Percentiles rank a stretch among this genome's conserved stretches.
Conservation (phyloP, 1,140 invertebrate genomes). For the Leucophenga varia region DNA sequence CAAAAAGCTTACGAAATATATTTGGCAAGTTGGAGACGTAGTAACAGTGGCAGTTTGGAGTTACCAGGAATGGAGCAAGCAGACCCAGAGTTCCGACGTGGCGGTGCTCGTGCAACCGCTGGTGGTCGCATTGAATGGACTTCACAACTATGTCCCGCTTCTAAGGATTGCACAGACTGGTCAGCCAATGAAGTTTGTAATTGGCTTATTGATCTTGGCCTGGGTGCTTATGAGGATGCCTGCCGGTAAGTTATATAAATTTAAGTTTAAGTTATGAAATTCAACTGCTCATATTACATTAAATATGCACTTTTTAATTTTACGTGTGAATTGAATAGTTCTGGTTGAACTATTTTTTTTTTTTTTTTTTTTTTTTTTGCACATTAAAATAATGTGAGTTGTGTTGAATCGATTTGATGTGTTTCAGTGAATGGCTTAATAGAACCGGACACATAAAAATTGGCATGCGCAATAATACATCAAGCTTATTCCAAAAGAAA, state of each 20-base stretch:
- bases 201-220: constrained; percentile 86
- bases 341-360: too few relatives aligned
- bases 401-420: too few relatives aligned
- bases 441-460: too few relatives aligned
- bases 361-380: too few relatives aligned
- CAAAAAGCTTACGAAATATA: constrained; percentile 65
- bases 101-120: constrained; percentile 75
- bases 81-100: constrained; percentile 68
- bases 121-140: constrained; percentile 74
- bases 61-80: constrained; percentile 60
- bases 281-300: too few relatives aligned
- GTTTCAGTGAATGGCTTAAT: too few relatives aligned
- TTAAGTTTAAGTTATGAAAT: too few relatives aligned
- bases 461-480: too few relatives aligned
- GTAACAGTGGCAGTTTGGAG: constrained; percentile 62
- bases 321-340: too few relatives aligned
- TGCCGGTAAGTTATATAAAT: constrained; percentile 55
- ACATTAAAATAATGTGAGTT: too few relatives aligned
- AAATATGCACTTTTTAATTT: too few relatives aligned
- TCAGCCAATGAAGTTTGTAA: constrained; percentile 79
- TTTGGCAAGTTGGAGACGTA: constrained; percentile 72
- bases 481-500: too few relatives aligned
- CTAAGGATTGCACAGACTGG: constrained; percentile 73
- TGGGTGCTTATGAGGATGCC: constrained; percentile 80
- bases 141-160: constrained; percentile 36